phyloP scores from a whole-genome alignment of 2,113 vertebrate genomes.

The Empidonax traillii region DNA sequence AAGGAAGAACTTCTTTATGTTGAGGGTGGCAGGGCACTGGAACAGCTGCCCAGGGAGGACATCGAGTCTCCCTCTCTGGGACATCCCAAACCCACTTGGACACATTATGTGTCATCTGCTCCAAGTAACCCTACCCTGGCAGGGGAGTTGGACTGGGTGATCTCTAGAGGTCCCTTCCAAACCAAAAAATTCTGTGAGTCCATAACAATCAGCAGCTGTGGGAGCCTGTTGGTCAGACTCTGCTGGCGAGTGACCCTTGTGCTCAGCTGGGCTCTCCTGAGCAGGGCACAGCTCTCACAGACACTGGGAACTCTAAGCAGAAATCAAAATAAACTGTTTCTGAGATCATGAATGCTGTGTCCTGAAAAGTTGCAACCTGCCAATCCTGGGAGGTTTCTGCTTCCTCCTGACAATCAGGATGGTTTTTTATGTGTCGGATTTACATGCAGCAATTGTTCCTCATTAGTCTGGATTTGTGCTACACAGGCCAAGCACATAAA shows the following conservation, averaged over 20 bases:
- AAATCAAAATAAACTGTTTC: neutral
- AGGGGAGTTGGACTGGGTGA: fast-evolving
- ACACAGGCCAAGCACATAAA: constrained; percentile 55
- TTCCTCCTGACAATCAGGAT: constrained; percentile 10
- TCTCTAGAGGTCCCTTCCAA: neutral
- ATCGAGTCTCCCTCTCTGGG: too few relatives aligned
- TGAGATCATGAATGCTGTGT: neutral
- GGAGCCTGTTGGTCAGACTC: neutral
- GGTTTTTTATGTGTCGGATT: constrained; percentile 8
- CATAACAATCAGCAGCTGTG: neutral
- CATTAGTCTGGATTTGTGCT: constrained; percentile 68
- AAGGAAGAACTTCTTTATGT: neutral
- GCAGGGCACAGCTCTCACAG: neutral
- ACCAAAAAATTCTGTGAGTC: neutral
- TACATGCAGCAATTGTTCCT: constrained; percentile 57
- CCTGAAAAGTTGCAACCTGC: neutral
- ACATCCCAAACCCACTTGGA: neutral
- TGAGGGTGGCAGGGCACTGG: neutral
- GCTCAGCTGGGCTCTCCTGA: neutral
- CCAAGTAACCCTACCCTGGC: neutral
- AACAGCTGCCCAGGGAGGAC: neutral
- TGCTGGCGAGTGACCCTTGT: neutral
- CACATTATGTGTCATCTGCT: neutral
- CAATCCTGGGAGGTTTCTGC: neutral
- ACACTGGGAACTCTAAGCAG: neutral